Conservation (phyloP, 1,140 invertebrate species). For the Diuraphis noxia region DNA sequence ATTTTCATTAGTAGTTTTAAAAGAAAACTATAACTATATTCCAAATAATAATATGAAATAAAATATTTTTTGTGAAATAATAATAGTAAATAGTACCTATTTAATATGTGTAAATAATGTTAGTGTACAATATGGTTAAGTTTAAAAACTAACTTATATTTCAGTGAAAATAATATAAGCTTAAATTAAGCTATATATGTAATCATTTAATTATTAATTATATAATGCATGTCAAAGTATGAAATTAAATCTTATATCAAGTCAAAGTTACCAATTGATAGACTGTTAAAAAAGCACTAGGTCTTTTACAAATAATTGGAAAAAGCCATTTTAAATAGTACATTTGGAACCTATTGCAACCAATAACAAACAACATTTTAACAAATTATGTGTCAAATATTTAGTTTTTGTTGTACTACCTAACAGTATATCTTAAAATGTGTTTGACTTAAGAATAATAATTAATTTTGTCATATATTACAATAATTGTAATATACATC, state of each 20-base stretch:
- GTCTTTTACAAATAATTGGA: neutral
- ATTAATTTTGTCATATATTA: neutral
- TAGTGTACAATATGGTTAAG: conserved; percentile 34
- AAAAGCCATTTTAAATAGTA: neutral
- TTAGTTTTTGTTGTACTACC: neutral
- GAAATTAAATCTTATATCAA: neutral
- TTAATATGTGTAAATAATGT: neutral
- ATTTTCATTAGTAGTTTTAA: conserved; percentile 1
- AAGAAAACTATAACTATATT: neutral
- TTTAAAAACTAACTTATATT: conserved; percentile 23
- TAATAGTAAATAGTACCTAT: neutral
- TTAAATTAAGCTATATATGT: neutral
- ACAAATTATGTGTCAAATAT: neutral
- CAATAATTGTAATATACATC: neutral
- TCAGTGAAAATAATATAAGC: neutral
- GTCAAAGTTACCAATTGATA: conserved; percentile 33
- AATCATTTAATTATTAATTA: neutral
- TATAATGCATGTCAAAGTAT: conserved; percentile 9
- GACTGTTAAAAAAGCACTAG: neutral
- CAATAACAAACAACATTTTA: neutral
- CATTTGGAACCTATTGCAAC: neutral
- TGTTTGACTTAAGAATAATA: neutral
- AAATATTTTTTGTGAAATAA: conserved; percentile 10
- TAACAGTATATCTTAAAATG: neutral
- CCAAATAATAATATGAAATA: neutral